A percentile compares a stretch with the other conserved stretches of the same genome.
phyloP scores from a whole-genome alignment of 2,797 vertebrate genomes.

The Vespertilio murinus region DNA sequence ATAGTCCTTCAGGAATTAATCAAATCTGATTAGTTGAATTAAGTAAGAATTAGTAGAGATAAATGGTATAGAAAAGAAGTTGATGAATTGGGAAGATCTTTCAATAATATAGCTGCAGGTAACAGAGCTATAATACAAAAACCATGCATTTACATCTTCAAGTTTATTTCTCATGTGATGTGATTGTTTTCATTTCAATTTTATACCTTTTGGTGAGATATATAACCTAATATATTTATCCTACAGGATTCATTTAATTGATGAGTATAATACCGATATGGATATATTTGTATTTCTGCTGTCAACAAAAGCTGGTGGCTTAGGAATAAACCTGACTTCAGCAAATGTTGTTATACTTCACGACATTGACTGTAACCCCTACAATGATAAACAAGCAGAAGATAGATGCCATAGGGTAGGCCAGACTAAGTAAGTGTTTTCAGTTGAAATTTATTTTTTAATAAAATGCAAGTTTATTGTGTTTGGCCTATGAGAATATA shows the following conservation, averaged over 20 bases:
- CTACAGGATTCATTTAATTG: slow-evolving; percentile 95
- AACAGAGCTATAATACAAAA: background rate
- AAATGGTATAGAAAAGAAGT: background rate
- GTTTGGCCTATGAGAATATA: background rate
- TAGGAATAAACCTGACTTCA: slow-evolving; percentile 97
- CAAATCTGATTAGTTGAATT: slow-evolving; percentile 19
- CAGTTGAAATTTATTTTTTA: slow-evolving; percentile 37
- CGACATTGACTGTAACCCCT: slow-evolving; percentile 98
- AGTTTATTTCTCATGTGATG: background rate
- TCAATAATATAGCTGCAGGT: background rate
- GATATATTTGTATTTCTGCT: slow-evolving; percentile 96
- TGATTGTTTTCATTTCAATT: slow-evolving; percentile 25
- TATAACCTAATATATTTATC: background rate
- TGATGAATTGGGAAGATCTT: background rate
- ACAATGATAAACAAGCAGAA: slow-evolving; percentile 99
- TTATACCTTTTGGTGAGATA: background rate
- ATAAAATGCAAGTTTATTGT: background rate
- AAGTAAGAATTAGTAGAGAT: background rate
- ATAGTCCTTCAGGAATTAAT: background rate
- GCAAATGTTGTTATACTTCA: slow-evolving; percentile 97
- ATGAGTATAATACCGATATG: slow-evolving; percentile 94
- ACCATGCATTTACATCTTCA: background rate
- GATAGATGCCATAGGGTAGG: slow-evolving; percentile 97
- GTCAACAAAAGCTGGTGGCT: slow-evolving; percentile 96
- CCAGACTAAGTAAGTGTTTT: slow-evolving; percentile 90